Conservation (phyloP, 2,888 invertebrate genomes). For the Heliothis peltigera region DNA sequence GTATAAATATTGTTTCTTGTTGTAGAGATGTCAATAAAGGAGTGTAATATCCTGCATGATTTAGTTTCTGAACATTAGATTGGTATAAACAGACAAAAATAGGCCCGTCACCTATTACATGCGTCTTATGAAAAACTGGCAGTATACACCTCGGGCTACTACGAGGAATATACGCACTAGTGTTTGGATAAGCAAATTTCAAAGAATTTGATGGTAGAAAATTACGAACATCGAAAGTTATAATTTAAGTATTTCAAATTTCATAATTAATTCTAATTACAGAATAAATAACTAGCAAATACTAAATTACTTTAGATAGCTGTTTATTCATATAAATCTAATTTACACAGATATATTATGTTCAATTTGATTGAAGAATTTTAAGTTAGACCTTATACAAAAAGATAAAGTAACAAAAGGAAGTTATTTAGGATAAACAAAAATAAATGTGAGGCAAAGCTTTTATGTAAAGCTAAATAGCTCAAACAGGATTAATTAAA, state of each 20-base stretch:
- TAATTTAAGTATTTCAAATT: conserved; percentile 9
- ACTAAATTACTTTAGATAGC: neutral
- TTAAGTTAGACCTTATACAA: too few species aligned
- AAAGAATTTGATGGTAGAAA: conserved; percentile 47
- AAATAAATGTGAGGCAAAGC: too few species aligned
- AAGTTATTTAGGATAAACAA: too few species aligned
- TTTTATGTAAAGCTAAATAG: too few species aligned
- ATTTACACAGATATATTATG: too few species aligned
- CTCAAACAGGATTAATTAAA: too few species aligned
- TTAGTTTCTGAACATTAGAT: neutral
- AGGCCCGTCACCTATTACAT: conserved; percentile 2
- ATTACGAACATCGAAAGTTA: conserved; percentile 55
- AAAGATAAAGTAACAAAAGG: too few species aligned
- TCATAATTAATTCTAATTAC: neutral
- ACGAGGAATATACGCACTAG: neutral
- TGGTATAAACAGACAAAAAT: neutral
- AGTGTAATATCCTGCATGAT: neutral
- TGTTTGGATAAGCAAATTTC: conserved; percentile 8
- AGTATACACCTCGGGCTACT: neutral
- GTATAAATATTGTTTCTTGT: too few species aligned
- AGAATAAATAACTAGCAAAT: neutral
- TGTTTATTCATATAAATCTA: neutral
- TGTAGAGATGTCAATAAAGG: neutral
- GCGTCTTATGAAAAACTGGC: neutral
- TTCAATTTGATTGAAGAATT: too few species aligned